Base-by-base conservation (phyloP, 2,888 invertebrate genomes). In the Hetaerina titia region DNA sequence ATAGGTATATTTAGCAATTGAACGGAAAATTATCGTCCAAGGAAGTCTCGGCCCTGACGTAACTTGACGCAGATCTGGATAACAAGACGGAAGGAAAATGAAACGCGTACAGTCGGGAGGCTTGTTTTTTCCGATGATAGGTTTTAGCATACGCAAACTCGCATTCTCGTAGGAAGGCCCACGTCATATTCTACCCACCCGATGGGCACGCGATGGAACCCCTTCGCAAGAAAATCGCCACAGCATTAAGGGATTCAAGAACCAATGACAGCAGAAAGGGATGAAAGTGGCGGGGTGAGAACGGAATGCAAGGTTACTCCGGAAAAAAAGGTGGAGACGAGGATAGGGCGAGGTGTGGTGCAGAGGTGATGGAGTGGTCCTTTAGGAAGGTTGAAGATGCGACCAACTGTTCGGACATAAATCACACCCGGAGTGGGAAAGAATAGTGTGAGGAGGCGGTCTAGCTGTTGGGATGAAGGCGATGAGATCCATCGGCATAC, bases 391-490 rank as follows among this genome's bases (percentile, higher is more conserved):
- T 22, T 57, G 22, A 57, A 89, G 89, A 57, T 89, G 89, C 57
- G 89, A 89, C 56, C 58, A 89, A 89, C 89, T 17, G 89, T 4
- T 31, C 58, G n/a, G 89, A n/a, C 89, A 89, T 89, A 89, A 89
- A 89, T 89, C 89, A 89, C 89, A 58, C 1, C 57, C 57, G 57
- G 89, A 57, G 22, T 2, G 45, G 88, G 88, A 81, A 81, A 31
- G 81, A 81, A 57, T 19, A 11, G 89, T 11, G 89, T 57, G 17
- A 22, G 58, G 57, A 56, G 11, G 9, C 22, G 89, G 58, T 13
- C 13, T 19, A 89, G 15, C 22, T 57, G 57, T 9, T 57, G 88
- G 56, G 31, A 15, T 13, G 88, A 19, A 45, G 31, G 45, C 17
- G 45, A 19, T 4, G 57, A 57, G 56, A 31, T 7, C 15, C 81